A percentile compares a stretch with the other conserved stretches of the same genome.
phyloP scores from a whole-genome alignment of 2,113 vertebrate genomes.

The Semicossyphus pulcher region DNA sequence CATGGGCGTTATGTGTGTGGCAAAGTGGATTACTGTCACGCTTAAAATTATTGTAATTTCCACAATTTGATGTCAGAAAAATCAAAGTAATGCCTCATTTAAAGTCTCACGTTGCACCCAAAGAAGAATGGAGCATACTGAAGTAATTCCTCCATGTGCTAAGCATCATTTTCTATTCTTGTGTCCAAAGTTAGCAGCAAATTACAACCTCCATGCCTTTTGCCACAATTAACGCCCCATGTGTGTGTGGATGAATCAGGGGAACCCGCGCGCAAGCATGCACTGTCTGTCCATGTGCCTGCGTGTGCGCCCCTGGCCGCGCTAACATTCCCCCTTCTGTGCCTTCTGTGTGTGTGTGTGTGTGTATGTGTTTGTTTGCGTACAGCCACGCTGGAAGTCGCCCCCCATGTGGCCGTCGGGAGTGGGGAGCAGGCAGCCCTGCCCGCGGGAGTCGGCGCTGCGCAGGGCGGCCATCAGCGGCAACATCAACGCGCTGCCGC shows the following conservation, averaged over 20 bases:
- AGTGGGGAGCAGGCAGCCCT: conserved; percentile 87
- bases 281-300: conserved; percentile 28
- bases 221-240: conserved; percentile 36
- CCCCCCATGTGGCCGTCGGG: conserved; percentile 92
- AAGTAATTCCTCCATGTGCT: no score
- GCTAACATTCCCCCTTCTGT: conserved; percentile 40
- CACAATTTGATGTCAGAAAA: background rate
- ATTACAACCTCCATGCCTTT: background rate
- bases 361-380: conserved; percentile 13
- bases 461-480: conserved; percentile 92
- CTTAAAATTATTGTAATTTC: background rate
- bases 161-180: no score
- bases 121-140: no score
- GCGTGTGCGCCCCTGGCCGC: conserved; percentile 34
- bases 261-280: conserved; percentile 54
- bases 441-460: conserved; percentile 91
- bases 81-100: background rate
- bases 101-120: background rate
- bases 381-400: conserved; percentile 84
- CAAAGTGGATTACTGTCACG: background rate
- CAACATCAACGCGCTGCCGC: conserved; percentile 90
- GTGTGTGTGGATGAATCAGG: conserved; percentile 44
- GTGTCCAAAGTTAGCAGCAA: conserved; percentile 20
- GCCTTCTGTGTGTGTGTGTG: background rate
- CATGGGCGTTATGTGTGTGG: conserved; percentile 38